Conservation (phyloP, 2,888 invertebrate genomes). For the Heteromyza rotundicornis region DNA sequence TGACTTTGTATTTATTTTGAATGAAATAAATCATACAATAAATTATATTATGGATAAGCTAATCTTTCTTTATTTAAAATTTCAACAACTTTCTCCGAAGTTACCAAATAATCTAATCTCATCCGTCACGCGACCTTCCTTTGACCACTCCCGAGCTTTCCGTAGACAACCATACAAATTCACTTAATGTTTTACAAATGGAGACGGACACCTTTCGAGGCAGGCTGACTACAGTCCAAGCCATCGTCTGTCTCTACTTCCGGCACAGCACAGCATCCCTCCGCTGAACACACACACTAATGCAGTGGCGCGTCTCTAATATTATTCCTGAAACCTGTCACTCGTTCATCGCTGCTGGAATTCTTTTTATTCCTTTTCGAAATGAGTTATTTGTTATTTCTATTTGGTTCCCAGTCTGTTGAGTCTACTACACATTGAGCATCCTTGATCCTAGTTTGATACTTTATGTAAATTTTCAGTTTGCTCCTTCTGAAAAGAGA, state of each 20-base stretch:
- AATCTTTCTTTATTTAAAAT: no score
- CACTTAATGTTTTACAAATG: slow-evolving; percentile 2
- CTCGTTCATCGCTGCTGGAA: neutral
- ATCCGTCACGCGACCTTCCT: no score
- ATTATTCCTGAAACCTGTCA: slow-evolving; percentile 15
- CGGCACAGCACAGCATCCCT: neutral
- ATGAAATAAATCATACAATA: no score
- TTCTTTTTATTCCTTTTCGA: neutral
- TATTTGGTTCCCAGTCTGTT: no score
- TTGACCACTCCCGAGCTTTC: no score
- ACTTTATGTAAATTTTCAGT: slow-evolving; percentile 18
- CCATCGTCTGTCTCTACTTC: no score
- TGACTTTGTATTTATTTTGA: no score
- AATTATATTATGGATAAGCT: no score
- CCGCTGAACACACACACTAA: neutral
- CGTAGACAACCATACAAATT: neutral
- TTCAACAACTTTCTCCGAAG: no score
- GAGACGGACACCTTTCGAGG: neutral
- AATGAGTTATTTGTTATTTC: neutral
- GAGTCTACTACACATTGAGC: neutral
- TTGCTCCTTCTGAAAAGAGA: neutral
- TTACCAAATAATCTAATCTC: no score
- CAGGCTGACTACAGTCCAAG: neutral
- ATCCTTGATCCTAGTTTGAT: slow-evolving; percentile 19
- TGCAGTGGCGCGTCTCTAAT: neutral